Evolutionary conservation across 2,113 vertebrate genomes (phyloP), one percentile per base, ranked within the genome.

Genomic region (Neofelis nebulosa): DNA sequence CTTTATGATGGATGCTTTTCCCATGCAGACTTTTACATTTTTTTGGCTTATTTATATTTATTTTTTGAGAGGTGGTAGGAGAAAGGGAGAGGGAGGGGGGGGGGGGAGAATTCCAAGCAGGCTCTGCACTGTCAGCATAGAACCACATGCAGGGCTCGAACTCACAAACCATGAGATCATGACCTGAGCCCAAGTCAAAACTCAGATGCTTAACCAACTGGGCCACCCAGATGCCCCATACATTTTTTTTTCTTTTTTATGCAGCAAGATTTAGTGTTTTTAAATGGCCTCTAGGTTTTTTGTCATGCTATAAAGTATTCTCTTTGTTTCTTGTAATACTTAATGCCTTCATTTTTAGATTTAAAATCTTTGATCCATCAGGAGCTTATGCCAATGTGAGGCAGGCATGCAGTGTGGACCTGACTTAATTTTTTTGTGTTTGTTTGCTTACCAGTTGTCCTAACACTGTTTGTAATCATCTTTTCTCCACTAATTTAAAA

Each of bases 271-370:
- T 73, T 91, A 92, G 9, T 68, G 5, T 71, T 86, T 91, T 91
- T 81, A 25, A 45, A 2, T 48, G 89, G 25, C 13, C 31, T 84
- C 45, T 71, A 57, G 8, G 8, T 71, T 91, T 97, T 96, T 87
- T 41, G 13, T 74, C 38, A 29, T 89, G 50, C 81, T 92, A 55
- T 73, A 68, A 85, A 93, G n/a, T 57, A 52, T 83, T 66, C 33
- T 73, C 27, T 91, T 88, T 29, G 31, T 69, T 89, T 95, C 50
- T 92, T 81, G 3, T 81, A 85, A 48, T 21, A 79, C 69, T 78
- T 68, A 31, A 16, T 96, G 29, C 27, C 15, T 74, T 92, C 89
- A 71, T 97, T 63, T 95, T 97, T 82, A 78, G 86, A 78, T 96
- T 65, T 66, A 82, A 82, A 81, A 71, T 82, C n/a, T 92, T 63